Evolutionary conservation across 2,797 vertebrate genomes (phyloP).

Genomic region (Orientallactaga sibirica): DNA sequence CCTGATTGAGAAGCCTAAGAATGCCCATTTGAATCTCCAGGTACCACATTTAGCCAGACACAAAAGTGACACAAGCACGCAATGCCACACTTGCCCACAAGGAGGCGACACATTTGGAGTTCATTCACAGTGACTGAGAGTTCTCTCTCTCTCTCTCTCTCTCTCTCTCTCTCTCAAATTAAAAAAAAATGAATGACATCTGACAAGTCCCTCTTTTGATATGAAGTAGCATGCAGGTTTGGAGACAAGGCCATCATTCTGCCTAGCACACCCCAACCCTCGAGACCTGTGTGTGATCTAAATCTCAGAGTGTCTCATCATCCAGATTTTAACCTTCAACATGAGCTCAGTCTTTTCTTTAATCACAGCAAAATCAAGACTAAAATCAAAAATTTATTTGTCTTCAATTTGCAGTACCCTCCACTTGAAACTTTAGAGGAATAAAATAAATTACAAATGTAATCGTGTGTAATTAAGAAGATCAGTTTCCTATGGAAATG

Average conservation of each 20-base stretch:
- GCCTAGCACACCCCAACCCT: background rate
- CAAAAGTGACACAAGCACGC: too few species aligned
- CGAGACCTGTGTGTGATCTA: background rate
- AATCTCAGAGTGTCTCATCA: background rate
- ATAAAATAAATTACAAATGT: conserved; percentile 76
- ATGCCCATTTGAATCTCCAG: too few species aligned
- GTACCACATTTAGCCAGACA: too few species aligned
- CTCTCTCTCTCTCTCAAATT: too few species aligned
- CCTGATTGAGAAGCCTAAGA: too few species aligned
- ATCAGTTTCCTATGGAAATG: conserved; percentile 76
- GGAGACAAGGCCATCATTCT: background rate
- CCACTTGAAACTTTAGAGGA: conserved; percentile 67
- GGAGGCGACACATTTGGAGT: too few species aligned
- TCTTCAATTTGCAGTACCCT: conserved; percentile 70
- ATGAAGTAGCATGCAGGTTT: background rate
- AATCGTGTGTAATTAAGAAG: conserved; percentile 72
- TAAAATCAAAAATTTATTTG: conserved; percentile 35
- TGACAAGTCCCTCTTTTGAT: background rate
- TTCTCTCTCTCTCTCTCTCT: too few species aligned
- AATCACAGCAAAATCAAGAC: conserved; percentile 44
- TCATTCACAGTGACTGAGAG: too few species aligned
- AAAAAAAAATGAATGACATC: background rate
- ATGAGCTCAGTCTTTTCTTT: background rate
- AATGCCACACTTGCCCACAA: too few species aligned
- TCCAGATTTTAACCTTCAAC: conserved; percentile 49